Percentiles rank a stretch among this genome's conserved stretches.
These are phyloP conservation scores for Neostethus bicornis DNA, from an alignment of 2,797 vertebrate species.

Conservation along the genomic window DNA sequence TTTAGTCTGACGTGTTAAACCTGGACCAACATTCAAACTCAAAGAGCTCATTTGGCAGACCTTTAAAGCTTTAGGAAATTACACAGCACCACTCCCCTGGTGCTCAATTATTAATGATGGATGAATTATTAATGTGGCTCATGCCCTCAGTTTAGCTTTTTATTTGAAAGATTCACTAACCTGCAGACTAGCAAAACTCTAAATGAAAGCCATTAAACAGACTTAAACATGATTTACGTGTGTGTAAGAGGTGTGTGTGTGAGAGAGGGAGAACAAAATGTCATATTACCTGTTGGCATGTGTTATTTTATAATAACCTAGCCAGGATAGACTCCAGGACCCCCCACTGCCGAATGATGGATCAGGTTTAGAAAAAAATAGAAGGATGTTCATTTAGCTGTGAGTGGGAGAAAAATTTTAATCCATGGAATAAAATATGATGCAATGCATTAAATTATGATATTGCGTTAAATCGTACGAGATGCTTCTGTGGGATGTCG, in stretches of 20 bases:
- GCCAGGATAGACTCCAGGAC: too few species aligned
- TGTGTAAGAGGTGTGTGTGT: too few species aligned
- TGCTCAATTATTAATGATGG: slow-evolving; percentile 1
- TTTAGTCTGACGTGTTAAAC: background rate
- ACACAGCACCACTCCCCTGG: background rate
- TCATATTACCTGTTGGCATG: too few species aligned
- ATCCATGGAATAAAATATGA: too few species aligned
- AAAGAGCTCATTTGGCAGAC: background rate
- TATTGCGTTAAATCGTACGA: too few species aligned
- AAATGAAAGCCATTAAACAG: background rate
- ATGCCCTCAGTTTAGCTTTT: slow-evolving; percentile 1
- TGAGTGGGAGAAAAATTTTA: too few species aligned
- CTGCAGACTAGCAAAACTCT: background rate
- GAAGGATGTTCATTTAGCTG: too few species aligned
- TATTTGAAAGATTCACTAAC: background rate
- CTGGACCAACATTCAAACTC: background rate
- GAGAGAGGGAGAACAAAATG: background rate
- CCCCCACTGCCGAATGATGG: too few species aligned
- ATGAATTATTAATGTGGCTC: slow-evolving; percentile 7
- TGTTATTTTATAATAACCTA: background rate
- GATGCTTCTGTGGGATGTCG: too few species aligned
- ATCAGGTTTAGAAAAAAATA: too few species aligned
- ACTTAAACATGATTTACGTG: too few species aligned
- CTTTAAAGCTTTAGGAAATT: background rate
- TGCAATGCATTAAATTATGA: too few species aligned